These are phyloP conservation scores for Anguilla megastoma DNA, from an alignment of 2,797 vertebrate genomes.

Conservation along the genomic window DNA sequence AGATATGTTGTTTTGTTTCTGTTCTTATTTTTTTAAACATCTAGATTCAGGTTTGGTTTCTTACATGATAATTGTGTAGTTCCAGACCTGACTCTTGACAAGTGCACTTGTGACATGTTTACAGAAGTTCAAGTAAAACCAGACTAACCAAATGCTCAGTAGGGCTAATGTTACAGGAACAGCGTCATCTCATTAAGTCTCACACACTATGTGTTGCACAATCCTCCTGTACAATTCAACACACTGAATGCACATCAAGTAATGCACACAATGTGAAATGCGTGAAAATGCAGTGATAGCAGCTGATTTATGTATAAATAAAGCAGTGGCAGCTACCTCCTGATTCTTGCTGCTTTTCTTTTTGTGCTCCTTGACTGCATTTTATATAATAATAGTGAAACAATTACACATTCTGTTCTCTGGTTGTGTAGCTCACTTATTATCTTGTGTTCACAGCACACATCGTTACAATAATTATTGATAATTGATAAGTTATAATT, in stretches of 20 bases:
- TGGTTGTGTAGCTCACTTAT: neutral
- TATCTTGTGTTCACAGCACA: neutral
- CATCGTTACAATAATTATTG: neutral
- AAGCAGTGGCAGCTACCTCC: neutral
- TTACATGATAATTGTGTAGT: neutral
- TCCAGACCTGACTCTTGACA: neutral
- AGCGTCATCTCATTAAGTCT: neutral
- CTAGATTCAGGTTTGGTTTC: neutral
- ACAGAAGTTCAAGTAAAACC: constrained; percentile 1
- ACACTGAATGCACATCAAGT: neutral
- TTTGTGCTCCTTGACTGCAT: neutral
- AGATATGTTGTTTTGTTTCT: constrained; percentile 15
- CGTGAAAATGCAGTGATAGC: neutral
- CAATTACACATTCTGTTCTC: neutral
- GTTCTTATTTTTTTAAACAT: neutral
- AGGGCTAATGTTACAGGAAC: neutral
- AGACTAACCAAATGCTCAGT: neutral
- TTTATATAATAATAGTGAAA: neutral
- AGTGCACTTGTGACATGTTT: neutral
- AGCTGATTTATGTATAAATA: neutral
- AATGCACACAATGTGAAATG: neutral
- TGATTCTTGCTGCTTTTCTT: neutral
- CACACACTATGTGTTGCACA: neutral
- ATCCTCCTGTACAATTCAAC: neutral
- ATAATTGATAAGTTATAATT: neutral